Evolutionary conservation across 2,888 invertebrate genomes (phyloP).

Genomic region (Dendrolimus pini): DNA sequence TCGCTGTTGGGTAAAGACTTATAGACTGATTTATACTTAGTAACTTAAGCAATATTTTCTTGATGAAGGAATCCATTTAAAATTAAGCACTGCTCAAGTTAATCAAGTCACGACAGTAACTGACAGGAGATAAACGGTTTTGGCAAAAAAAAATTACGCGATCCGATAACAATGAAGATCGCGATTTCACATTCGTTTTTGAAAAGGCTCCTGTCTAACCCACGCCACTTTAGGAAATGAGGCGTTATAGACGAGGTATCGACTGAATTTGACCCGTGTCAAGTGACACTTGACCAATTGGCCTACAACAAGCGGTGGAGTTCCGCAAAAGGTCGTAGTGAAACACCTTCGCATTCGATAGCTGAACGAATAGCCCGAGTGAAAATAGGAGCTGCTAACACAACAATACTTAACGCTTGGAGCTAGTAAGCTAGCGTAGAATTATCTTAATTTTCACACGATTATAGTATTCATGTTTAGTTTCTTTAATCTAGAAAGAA

Average conservation of each 20-base stretch:
- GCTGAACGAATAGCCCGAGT: neutral
- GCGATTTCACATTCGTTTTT: neutral
- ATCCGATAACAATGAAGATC: neutral
- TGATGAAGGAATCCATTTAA: too few species aligned
- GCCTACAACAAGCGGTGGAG: neutral
- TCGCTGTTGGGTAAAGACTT: too few species aligned
- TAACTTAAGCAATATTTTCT: too few species aligned
- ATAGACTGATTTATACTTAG: too few species aligned
- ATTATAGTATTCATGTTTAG: neutral
- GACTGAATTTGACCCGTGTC: neutral
- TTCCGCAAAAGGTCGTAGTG: neutral
- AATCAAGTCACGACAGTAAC: too few species aligned
- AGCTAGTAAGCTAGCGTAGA: neutral
- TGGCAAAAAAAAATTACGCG: too few species aligned
- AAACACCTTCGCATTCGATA: neutral
- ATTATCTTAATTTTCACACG: neutral
- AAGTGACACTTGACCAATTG: neutral
- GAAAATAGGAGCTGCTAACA: neutral
- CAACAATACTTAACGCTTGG: neutral
- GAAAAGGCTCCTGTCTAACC: neutral
- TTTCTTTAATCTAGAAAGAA: too few species aligned
- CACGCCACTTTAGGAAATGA: neutral
- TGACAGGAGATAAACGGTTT: too few species aligned
- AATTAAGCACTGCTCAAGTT: too few species aligned
- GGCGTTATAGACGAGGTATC: neutral